Conservation (phyloP, 2,797 vertebrate species). For the Pachyuromys duprasi region DNA sequence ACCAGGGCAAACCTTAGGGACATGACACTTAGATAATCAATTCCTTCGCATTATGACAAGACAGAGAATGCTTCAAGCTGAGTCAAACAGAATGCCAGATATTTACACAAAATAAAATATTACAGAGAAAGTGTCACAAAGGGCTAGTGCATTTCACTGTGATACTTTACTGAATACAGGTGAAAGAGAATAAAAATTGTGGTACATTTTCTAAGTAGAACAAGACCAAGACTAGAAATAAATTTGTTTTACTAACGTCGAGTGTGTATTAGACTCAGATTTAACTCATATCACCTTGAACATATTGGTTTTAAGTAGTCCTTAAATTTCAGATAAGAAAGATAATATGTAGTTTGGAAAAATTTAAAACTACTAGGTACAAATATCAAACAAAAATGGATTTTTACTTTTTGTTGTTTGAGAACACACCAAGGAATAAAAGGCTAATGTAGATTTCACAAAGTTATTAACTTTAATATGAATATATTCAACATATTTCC, state of each 20-base stretch:
- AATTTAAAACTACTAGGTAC: background rate
- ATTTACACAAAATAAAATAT: conserved; percentile 11
- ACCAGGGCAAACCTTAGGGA: conserved; percentile 20
- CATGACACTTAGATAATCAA: conserved; percentile 26
- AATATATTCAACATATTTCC: background rate
- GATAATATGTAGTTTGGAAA: background rate
- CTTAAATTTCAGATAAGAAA: background rate
- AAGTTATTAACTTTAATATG: background rate
- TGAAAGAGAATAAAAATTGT: background rate
- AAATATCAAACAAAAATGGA: background rate
- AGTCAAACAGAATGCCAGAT: conserved; percentile 33
- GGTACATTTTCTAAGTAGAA: background rate
- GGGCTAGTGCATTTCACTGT: background rate
- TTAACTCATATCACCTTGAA: background rate
- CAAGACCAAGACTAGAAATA: background rate
- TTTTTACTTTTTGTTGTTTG: conserved; percentile 20
- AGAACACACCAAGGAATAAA: background rate
- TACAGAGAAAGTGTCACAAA: conserved; percentile 38
- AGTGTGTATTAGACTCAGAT: background rate
- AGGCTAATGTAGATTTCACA: background rate
- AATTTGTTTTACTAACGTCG: background rate
- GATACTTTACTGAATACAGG: background rate
- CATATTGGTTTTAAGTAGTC: background rate
- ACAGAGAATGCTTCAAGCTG: conserved; percentile 45
- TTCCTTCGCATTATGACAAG: conserved; percentile 16